Conservation (phyloP, 2,888 invertebrate genomes). For the Euproctis similis region DNA sequence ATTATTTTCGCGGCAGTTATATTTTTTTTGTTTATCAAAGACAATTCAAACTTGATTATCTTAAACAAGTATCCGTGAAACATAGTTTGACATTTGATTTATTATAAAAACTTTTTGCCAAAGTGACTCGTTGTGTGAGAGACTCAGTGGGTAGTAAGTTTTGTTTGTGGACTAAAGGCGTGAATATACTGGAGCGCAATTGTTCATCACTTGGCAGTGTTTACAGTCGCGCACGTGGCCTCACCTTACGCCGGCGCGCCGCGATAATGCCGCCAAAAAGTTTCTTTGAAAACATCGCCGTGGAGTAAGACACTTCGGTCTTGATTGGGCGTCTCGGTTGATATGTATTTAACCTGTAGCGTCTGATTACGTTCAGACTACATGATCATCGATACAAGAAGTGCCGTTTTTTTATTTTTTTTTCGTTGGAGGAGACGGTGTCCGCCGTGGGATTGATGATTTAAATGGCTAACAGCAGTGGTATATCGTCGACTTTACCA, state of each 20-base stretch:
- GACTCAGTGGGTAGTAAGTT: conserved; percentile 10
- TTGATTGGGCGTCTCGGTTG: conserved; percentile 40
- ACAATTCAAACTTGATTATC: conserved; percentile 24
- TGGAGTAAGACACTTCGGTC: conserved; percentile 49
- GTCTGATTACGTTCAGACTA: conserved; percentile 53
- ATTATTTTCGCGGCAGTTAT: conserved; percentile 45
- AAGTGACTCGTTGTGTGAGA: conserved; percentile 25
- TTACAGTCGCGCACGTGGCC: conserved; percentile 66
- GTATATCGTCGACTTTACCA: conserved; percentile 73
- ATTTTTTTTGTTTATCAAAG: conserved; percentile 30
- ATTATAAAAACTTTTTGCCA: conserved; percentile 34
- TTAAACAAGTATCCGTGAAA: conserved; percentile 22
- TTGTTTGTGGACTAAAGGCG: conserved; percentile 18
- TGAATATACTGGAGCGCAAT: conserved; percentile 10
- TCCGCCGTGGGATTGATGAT: conserved; percentile 62
- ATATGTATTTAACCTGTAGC: conserved; percentile 63
- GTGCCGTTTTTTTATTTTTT: conserved; percentile 66
- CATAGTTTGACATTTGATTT: too few relatives aligned
- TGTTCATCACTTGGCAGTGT: conserved; percentile 38
- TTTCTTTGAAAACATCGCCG: conserved; percentile 60
- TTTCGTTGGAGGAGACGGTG: conserved; percentile 72
- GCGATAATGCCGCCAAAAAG: conserved; percentile 69
- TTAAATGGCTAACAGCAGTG: conserved; percentile 74
- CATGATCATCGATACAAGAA: conserved; percentile 60
- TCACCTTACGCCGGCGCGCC: conserved; percentile 52